phyloP scores from a whole-genome alignment of 2,113 vertebrate species.

The Aegotheles bennettii region DNA sequence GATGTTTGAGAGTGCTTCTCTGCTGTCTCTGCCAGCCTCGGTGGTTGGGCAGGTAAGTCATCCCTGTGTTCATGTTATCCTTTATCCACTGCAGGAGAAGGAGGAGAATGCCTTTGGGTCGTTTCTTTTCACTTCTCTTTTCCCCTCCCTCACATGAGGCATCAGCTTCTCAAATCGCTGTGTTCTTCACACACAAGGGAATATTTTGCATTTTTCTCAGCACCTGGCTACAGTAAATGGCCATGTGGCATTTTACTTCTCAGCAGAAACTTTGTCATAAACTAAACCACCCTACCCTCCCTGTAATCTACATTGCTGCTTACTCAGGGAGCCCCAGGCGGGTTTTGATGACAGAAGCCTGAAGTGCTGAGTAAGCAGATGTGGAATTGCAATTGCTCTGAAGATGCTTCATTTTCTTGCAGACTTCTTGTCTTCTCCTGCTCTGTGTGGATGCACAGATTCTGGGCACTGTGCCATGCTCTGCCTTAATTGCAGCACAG shows the following conservation, averaged over 20 bases:
- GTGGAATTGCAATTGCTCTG: background rate
- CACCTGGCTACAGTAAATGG: background rate
- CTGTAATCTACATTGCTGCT: background rate
- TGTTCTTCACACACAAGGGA: background rate
- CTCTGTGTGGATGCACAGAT: background rate
- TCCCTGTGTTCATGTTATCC: background rate
- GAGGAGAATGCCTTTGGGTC: background rate
- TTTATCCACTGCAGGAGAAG: background rate
- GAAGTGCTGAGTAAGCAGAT: background rate
- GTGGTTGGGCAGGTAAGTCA: background rate
- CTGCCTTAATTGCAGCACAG: background rate
- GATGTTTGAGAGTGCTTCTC: background rate
- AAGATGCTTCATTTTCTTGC: background rate
- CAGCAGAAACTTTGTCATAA: conserved; percentile 11
- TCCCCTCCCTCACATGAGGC: background rate
- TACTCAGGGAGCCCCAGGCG: background rate
- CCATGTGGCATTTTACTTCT: conserved; percentile 1
- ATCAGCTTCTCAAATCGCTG: background rate
- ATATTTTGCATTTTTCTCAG: background rate
- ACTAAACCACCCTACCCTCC: background rate
- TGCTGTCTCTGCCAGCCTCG: background rate
- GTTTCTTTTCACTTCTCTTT: background rate
- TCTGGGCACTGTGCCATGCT: background rate
- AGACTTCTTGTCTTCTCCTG: background rate
- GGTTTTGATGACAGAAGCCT: background rate